Evolutionary conservation across 2,113 vertebrate genomes (phyloP).

Genomic region (Psittacula cyanocephala): DNA sequence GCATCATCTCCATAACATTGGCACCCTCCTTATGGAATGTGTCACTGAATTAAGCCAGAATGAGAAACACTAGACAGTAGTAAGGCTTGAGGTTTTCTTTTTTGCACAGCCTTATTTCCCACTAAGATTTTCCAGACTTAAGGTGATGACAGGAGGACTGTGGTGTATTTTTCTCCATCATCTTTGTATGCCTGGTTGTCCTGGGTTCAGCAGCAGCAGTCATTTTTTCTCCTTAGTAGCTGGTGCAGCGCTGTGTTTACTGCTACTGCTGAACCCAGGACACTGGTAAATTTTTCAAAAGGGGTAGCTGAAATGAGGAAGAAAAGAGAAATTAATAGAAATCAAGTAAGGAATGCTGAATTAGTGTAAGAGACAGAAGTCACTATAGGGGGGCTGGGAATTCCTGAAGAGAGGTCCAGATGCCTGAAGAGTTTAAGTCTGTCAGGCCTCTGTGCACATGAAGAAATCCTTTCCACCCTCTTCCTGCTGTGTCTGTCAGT

Average conservation of each 20-base stretch:
- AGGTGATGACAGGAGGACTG: background rate
- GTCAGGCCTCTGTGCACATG: background rate
- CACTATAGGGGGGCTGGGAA: background rate
- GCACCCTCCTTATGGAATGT: background rate
- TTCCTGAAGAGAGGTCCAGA: background rate
- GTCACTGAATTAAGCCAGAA: background rate
- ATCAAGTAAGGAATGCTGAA: background rate
- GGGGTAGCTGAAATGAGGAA: background rate
- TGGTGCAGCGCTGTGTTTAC: too few species aligned
- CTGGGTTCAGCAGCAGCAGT: too few species aligned
- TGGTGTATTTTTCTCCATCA: background rate
- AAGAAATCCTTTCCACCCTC: background rate
- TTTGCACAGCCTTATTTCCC: background rate
- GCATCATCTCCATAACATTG: accelerated
- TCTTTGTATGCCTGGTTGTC: background rate
- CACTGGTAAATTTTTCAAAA: background rate
- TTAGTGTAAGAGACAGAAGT: background rate
- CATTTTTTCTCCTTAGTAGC: too few species aligned
- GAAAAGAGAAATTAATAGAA: background rate
- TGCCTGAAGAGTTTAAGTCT: background rate
- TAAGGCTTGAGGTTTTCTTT: background rate
- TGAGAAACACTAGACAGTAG: background rate
- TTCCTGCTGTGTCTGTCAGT: background rate
- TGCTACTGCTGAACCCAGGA: too few species aligned
- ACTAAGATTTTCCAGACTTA: background rate